Base-by-base conservation (phyloP, 1,140 invertebrate species). In the Wasmannia auropunctata region DNA sequence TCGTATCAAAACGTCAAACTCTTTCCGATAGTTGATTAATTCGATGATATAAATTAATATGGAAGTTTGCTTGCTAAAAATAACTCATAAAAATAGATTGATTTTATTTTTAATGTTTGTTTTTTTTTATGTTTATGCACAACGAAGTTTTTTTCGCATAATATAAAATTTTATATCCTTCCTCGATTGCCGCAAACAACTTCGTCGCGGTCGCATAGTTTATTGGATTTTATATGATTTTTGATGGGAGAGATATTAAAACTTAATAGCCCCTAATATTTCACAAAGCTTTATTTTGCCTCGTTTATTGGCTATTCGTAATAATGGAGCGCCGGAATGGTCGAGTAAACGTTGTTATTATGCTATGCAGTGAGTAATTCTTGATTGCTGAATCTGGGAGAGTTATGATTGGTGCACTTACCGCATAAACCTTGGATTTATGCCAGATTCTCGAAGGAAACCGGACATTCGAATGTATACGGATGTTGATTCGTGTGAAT, bases 291-390 rank as follows among this genome's bases (percentile, higher is more conserved):
- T 70, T 69, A 80, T 80, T 80, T 80, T 81, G 10, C 37, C 19
- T 19, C 40, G n/a, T 87, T 87, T 72, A 72, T 76, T 58, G 25
- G 34, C 51, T 67, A 31, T 49, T 70, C n/a, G 46, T 34, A 60
- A 43, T 85, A 87, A 87, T 43, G 31, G 62, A 40, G 43, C 8
- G 25, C 14, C 40, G 4, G 43, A 80, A 83, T 37, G 28, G 37
- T 19, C 54, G 37, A 10, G 28, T 67, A 81, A 88, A 88, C 51
- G 58, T 75, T 49, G 40, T 86, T 81, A 67, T 22, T 28, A 34
- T 19, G 34, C 22, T 31, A 28, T 51, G 51, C 58, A 60, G 2
- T 62, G 28, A 60, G 37, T 54, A 43, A 89, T 89, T 76, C 40
- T 37, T 28, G 16, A 54, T 85, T 75, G 67, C 81, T 63, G 67